These are phyloP conservation scores for Triplophysa dalaica DNA, from an alignment of 2,113 vertebrate genomes.

Conservation along the genomic window DNA sequence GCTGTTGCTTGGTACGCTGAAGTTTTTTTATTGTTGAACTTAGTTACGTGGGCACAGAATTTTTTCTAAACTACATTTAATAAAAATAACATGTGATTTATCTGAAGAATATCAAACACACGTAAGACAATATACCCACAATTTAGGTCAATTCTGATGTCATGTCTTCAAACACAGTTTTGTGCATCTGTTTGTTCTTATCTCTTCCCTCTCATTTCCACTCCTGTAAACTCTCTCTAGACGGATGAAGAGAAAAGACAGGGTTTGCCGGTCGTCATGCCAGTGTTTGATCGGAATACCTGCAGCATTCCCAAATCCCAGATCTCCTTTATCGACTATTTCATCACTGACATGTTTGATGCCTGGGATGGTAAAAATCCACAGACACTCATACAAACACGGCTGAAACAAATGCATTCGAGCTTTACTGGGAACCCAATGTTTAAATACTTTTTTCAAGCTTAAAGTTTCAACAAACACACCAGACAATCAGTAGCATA, in stretches of 20 bases:
- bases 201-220: neutral
- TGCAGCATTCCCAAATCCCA: slow-evolving; percentile 97
- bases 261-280: slow-evolving; percentile 95
- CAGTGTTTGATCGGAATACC: slow-evolving; percentile 93
- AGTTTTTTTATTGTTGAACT: too few relatives aligned
- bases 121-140: too few relatives aligned
- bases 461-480: too few relatives aligned
- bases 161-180: neutral
- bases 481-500: neutral
- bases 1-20: too few relatives aligned
- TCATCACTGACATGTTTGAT: slow-evolving; percentile 97
- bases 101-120: too few relatives aligned
- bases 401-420: neutral
- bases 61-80: too few relatives aligned
- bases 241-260: slow-evolving; percentile 95
- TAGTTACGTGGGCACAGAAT: too few relatives aligned
- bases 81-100: too few relatives aligned
- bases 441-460: too few relatives aligned
- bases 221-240: slow-evolving; percentile 63
- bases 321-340: slow-evolving; percentile 98
- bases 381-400: neutral
- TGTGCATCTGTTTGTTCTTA: neutral
- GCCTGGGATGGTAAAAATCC: slow-evolving; percentile 90
- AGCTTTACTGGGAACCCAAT: too few relatives aligned
- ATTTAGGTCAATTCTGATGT: neutral